A percentile compares a stretch with the other conserved stretches of the same genome.
Conservation (phyloP, 92 coral and sea anemone species). For the Nematostella vectensis region DNA sequence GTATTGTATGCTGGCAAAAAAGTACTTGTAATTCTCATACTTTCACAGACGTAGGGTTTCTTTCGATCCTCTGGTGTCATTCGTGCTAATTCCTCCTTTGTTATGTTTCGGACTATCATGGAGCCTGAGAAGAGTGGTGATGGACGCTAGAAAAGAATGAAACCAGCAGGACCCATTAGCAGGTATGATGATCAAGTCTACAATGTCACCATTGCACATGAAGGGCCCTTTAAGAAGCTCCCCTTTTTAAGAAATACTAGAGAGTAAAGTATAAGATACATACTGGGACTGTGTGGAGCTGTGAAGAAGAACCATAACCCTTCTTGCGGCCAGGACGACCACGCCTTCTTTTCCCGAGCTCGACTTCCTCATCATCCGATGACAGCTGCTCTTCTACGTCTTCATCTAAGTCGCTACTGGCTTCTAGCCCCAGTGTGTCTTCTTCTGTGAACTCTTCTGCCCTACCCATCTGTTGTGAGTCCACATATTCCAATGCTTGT, state of each 20-base stretch:
- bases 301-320: slow-evolving; percentile 11
- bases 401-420: slow-evolving; percentile 50
- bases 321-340: slow-evolving; percentile 75
- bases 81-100: slow-evolving; percentile 85
- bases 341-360: slow-evolving; percentile 22
- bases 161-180: not conserved
- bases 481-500: slow-evolving; percentile 17
- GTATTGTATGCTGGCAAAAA: too few species aligned
- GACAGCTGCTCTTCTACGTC: slow-evolving; percentile 42
- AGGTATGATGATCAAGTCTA: not conserved
- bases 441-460: slow-evolving; percentile 40
- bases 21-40: too few species aligned
- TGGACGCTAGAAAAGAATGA: slow-evolving; percentile 12
- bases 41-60: slow-evolving; percentile 96
- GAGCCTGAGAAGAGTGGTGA: slow-evolving; percentile 38
- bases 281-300: not conserved
- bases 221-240: not conserved
- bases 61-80: slow-evolving; percentile 96
- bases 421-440: slow-evolving; percentile 24
- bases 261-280: too few species aligned
- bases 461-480: slow-evolving; percentile 4
- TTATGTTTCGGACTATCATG: slow-evolving; percentile 70
- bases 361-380: slow-evolving; percentile 73
- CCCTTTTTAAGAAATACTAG: not conserved
- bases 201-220: not conserved